Evolutionary conservation across 2,113 vertebrate species (phyloP).

Genomic region (Nicator chloris): DNA sequence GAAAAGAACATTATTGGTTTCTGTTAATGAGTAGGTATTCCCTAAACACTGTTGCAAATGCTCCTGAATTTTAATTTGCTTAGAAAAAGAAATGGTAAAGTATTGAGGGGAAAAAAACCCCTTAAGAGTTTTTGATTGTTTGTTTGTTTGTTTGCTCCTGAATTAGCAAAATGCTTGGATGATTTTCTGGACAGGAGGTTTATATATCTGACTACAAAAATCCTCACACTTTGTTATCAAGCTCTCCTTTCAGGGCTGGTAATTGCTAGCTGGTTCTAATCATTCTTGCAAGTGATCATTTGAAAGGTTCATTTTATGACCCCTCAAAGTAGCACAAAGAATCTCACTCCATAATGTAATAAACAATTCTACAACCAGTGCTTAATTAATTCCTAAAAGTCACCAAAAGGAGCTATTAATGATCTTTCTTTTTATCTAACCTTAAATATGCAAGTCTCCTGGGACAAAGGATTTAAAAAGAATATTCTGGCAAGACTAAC

Average conservation of each 20-base stretch:
- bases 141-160: neutral
- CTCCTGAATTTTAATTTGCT: slow-evolving; percentile 7
- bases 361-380: slow-evolving; percentile 67
- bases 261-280: slow-evolving; percentile 64
- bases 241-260: slow-evolving; percentile 24
- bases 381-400: slow-evolving; percentile 69
- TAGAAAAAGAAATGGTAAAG: neutral
- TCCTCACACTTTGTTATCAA: neutral
- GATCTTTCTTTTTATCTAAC: slow-evolving; percentile 61
- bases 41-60: neutral
- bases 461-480: slow-evolving; percentile 48
- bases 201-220: neutral
- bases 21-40: slow-evolving; percentile 49
- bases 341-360: slow-evolving; percentile 55
- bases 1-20: slow-evolving; percentile 6
- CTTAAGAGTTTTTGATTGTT: neutral
- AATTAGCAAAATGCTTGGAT: neutral
- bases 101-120: neutral
- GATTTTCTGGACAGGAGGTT: neutral
- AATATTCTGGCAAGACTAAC: slow-evolving; percentile 41
- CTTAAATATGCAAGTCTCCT: slow-evolving; percentile 33
- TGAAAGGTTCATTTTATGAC: slow-evolving; percentile 68
- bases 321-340: slow-evolving; percentile 61
- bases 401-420: slow-evolving; percentile 55
- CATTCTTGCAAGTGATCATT: slow-evolving; percentile 45